Conservation (phyloP, 2,888 invertebrate species). For the Platycnemis pennipes region DNA sequence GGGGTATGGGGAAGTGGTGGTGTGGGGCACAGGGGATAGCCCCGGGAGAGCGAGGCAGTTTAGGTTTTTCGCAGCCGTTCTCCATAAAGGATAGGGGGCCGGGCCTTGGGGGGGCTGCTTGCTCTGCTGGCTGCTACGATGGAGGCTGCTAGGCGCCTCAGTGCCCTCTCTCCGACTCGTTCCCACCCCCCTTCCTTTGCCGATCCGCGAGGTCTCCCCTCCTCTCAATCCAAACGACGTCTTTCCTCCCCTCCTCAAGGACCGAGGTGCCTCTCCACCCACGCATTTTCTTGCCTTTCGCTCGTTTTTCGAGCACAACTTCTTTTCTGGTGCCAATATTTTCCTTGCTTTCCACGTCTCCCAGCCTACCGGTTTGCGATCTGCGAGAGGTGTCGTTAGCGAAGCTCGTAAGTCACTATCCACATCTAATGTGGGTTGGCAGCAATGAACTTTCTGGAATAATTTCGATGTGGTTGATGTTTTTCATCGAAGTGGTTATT, state of each 20-base stretch:
- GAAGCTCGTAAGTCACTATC: neutral
- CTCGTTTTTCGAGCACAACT: neutral
- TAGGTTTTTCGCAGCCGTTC: constrained; percentile 41
- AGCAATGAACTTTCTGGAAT: no score
- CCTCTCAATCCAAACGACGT: neutral
- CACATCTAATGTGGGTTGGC: neutral
- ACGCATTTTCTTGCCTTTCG: neutral
- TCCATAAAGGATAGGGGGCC: neutral
- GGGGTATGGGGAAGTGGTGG: neutral
- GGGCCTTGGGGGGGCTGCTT: neutral
- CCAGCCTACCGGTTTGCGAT: neutral
- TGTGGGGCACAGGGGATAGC: neutral
- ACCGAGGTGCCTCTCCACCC: neutral
- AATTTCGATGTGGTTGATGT: no score
- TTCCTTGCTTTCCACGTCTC: neutral
- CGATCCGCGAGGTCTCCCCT: neutral
- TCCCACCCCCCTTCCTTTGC: neutral
- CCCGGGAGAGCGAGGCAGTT: constrained; percentile 44
- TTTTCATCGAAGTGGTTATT: no score
- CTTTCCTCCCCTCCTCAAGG: neutral
- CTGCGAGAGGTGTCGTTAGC: neutral
- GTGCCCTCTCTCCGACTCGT: neutral
- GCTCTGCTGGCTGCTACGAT: constrained; percentile 35
- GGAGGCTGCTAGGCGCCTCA: neutral
- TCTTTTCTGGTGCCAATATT: neutral